phyloP scores from a whole-genome alignment of 1,140 invertebrate genomes.

The Meloidogyne chitwoodi region DNA sequence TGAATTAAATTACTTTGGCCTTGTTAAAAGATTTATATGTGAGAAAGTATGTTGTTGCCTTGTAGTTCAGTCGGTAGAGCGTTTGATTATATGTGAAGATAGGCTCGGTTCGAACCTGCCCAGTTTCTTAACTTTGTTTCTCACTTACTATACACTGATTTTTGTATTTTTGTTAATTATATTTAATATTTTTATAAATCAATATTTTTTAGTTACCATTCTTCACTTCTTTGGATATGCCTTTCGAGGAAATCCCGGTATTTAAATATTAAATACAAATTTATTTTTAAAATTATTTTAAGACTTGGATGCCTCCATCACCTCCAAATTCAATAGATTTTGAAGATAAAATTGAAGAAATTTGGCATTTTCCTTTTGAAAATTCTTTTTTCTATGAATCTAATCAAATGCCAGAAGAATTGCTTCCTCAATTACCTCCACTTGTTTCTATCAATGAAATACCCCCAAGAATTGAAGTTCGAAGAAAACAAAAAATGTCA shows the following conservation, averaged over 20 bases:
- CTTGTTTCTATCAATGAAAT: neutral
- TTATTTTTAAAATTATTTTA: neutral
- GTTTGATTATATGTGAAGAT: no score
- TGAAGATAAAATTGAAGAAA: conserved; percentile 2
- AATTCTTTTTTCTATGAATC: conserved; percentile 16
- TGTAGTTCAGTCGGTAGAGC: no score
- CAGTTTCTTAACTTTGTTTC: neutral
- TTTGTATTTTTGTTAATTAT: no score
- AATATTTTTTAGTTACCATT: conserved; percentile 1
- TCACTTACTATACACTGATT: no score
- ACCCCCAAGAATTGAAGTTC: neutral
- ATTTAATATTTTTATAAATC: conserved; percentile 3
- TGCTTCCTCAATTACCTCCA: conserved; percentile 16
- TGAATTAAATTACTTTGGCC: no score
- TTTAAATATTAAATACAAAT: neutral
- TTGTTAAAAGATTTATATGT: no score
- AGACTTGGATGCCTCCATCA: conserved; percentile 32
- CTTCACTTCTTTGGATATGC: neutral
- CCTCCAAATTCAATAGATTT: conserved; percentile 17
- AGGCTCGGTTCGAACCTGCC: no score
- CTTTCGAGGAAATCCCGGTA: conserved; percentile 20
- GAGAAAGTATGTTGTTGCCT: no score
- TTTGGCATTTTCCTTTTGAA: neutral
- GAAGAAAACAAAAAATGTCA: neutral
- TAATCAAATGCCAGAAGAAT: conserved; percentile 7